Evolutionary conservation across 2,888 invertebrate genomes (phyloP), one percentile per base, ranked within the genome.

Genomic region (Merodon equestris): DNA sequence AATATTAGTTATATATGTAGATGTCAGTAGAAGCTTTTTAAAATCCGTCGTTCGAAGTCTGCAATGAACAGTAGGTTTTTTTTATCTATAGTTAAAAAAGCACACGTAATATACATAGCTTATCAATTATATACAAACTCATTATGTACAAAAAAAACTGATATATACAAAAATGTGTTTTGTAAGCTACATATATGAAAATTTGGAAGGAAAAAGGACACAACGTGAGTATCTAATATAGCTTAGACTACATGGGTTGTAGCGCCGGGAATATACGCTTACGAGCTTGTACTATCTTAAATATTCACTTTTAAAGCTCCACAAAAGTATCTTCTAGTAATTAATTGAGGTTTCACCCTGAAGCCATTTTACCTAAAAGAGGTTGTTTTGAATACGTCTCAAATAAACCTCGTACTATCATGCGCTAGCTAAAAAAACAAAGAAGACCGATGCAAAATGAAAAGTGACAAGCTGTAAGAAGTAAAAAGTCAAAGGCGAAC

Each of bases 211-310:
- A 7, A 27, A 27, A 27, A 4, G 27, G 9, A 14, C 45, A 45
- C 12, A 68, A 51, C 51, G 48, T 61, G 61, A 74, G 40, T 56
- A 60, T 45, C 79, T 83, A 83, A 84, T 83, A n/a, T n/a, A n/a
- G n/a, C n/a, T n/a, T n/a, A n/a, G n/a, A n/a, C n/a, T n/a, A 27
- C 27, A 27, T 27, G 7, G 2, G 27, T 17, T n/a, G n/a, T n/a
- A n/a, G n/a, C n/a, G n/a, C n/a, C n/a, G n/a, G n/a, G n/a, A n/a
- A 27, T 45, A 10, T 38, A 45, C 27, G 56, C 56, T 50, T 44
- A 51, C 56, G 45, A 44, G 27, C 44, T 38, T 12, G 18, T 54
- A 53, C 48, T 58, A 3, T 51, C 45, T 74, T 70, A 64, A 58
- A 48, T 56, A 79, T 74, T 74, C 79, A 68, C 74, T 74, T 74